A percentile compares a stretch with the other conserved stretches of the same genome.
These are phyloP conservation scores for Orchestes rusci DNA, from an alignment of 2,888 invertebrate species.

Conservation along the genomic window DNA sequence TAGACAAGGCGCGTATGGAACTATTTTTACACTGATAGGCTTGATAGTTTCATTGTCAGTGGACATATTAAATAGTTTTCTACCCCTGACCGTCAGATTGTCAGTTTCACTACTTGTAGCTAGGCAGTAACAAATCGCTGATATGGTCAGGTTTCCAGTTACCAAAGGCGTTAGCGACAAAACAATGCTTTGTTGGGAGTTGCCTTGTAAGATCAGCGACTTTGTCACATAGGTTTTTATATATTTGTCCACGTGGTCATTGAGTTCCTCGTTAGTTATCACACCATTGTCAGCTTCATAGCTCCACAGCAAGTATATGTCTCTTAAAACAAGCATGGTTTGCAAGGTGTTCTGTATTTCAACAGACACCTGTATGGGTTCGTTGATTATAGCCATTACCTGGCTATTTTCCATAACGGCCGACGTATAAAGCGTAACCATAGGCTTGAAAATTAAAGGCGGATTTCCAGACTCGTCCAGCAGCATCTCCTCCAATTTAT, in stretches of 20 bases:
- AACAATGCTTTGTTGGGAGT: constrained; percentile 55
- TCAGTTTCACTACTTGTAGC: constrained; percentile 35
- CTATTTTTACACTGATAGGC: constrained; percentile 66
- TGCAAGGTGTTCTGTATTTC: constrained; percentile 70
- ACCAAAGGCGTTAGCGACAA: constrained; percentile 67
- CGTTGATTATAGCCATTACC: constrained; percentile 70
- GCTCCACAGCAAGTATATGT: constrained; percentile 67
- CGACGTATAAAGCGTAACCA: constrained; percentile 64
- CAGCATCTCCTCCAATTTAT: constrained; percentile 69
- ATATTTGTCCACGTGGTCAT: constrained; percentile 40
- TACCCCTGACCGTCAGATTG: constrained; percentile 52
- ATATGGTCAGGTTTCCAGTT: constrained; percentile 65
- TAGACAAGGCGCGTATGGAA: constrained; percentile 74
- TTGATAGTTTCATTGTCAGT: constrained; percentile 42
- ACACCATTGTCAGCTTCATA: constrained; percentile 48
- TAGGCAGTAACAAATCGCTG: constrained; percentile 53
- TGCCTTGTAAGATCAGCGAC: constrained; percentile 51
- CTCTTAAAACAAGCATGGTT: constrained; percentile 60
- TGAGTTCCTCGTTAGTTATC: constrained; percentile 37
- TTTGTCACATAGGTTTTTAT: constrained; percentile 55
- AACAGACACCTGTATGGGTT: constrained; percentile 73
- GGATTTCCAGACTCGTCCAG: constrained; percentile 61
- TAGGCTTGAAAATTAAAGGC: constrained; percentile 73
- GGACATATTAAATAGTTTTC: constrained; percentile 50
- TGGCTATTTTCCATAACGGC: constrained; percentile 56